Base-by-base conservation (phyloP, 2,888 invertebrate genomes). In the Anoplius nigerrimus region DNA sequence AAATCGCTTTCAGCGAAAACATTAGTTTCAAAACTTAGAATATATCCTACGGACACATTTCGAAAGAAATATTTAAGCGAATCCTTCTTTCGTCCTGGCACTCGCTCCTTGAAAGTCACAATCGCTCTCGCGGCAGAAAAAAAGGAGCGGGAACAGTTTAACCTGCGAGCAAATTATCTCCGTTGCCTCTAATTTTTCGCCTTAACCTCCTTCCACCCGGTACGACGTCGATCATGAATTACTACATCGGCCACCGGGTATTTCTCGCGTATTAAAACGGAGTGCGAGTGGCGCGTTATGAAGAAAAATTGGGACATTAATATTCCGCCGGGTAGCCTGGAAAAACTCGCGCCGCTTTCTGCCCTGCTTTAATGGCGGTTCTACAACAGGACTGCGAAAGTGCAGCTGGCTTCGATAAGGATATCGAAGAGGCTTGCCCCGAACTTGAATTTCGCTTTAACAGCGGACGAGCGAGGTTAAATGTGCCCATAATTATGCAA, bases 231-330 rank as follows among this genome's bases (percentile, higher is more conserved):
- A 43, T 43, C 20, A 18, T 4, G 18, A 61, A 66, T 58, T 61
- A 53, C 21, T 60, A 55, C 20, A 8, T 55, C 56, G 52, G 52
- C 20, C 43, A 48, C 45, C 34, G 21, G 24, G 46, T 66, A 56
- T 66, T 57, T 55, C 66, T 20, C 67, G 21, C 20, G 22, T 16
- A 16, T 16, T 11, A 42, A n/a, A 58, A 59, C 60, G 61, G 66
- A 52, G 42, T 56, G 54, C 48, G 66, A 65, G 61, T 59, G 34
- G 18, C 48, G 60, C 57, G 56, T 71, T 73, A 71, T 66, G 62
- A 56, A 68, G 71, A 75, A 77, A 71, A 72, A 77, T 73, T 70
- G 73, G 62, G 48, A 62, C 73, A 73, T 77, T 75, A 76, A 75
- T 77, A 77, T 77, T 77, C 75, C 55, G 27, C 43, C 55, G 22